Percentiles rank a stretch among this genome's conserved stretches.
phyloP scores from a whole-genome alignment of 2,797 vertebrate species.

The Anableps anableps region DNA sequence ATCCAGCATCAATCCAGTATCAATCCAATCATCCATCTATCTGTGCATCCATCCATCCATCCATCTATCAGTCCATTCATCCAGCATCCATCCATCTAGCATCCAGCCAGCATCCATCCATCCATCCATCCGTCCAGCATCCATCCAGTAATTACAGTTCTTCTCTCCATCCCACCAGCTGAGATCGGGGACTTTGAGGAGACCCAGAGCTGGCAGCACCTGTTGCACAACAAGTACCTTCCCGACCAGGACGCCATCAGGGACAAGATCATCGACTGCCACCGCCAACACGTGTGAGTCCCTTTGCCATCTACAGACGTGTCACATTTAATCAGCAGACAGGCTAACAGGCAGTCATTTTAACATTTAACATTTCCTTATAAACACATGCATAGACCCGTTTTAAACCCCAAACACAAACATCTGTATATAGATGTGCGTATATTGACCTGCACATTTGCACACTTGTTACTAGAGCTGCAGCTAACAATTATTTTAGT shows the following conservation, averaged over 20 bases:
- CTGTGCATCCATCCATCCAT: no score
- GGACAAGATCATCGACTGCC: slow-evolving; percentile 92
- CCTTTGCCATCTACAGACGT: neutral
- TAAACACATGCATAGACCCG: no score
- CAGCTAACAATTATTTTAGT: no score
- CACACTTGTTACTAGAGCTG: no score
- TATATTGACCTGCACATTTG: no score
- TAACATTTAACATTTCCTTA: neutral
- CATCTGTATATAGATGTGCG: no score
- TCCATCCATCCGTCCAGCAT: no score
- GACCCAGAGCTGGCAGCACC: slow-evolving; percentile 90
- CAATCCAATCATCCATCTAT: no score
- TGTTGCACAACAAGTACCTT: slow-evolving; percentile 93
- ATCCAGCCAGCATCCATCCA: neutral
- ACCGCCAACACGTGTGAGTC: slow-evolving; percentile 90
- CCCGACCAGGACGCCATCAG: slow-evolving; percentile 91
- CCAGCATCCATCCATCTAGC: no score
- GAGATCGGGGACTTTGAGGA: slow-evolving; percentile 97
- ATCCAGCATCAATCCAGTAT: no score
- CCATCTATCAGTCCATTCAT: no score
- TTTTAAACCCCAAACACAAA: no score
- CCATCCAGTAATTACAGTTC: slow-evolving; percentile 12
- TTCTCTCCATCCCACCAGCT: slow-evolving; percentile 71
- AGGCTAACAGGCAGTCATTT: neutral
- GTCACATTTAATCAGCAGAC: neutral